Evolutionary conservation across 2,888 invertebrate species (phyloP).

Genomic region (Meteorus colon): DNA sequence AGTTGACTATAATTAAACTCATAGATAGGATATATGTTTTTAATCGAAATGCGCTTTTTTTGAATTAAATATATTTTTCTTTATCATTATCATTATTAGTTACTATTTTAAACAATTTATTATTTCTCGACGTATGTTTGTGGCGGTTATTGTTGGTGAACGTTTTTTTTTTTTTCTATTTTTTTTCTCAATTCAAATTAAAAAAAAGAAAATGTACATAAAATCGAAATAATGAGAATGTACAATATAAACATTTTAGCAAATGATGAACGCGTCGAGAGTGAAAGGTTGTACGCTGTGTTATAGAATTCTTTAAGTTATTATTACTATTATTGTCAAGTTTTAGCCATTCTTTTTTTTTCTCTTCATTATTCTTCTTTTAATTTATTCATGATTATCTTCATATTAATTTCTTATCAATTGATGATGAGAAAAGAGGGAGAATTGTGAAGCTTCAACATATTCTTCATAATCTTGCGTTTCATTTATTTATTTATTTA

Average conservation of each 20-base stretch:
- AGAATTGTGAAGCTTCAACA: not conserved
- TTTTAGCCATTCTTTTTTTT: conserved; percentile 23
- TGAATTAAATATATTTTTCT: conserved; percentile 23
- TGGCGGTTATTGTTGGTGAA: conserved; percentile 13
- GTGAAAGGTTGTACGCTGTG: conserved; percentile 35
- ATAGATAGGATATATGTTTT: conserved; percentile 14
- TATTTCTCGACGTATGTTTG: conserved; percentile 11
- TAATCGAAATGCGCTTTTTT: conserved; percentile 35
- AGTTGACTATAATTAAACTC: not conserved
- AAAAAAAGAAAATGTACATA: not conserved
- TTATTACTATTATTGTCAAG: conserved; percentile 37
- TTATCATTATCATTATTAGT: conserved; percentile 27
- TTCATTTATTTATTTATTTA: conserved; percentile 41
- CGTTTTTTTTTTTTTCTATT: no score
- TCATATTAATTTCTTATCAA: not conserved
- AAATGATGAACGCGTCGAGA: conserved; percentile 17
- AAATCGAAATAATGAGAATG: conserved; percentile 14
- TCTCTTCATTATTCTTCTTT: not conserved
- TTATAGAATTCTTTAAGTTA: conserved; percentile 36
- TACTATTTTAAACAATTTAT: conserved; percentile 29
- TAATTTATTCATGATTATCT: not conserved
- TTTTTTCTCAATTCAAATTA: not conserved
- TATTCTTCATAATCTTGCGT: conserved; percentile 16
- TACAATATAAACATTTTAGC: conserved; percentile 23
- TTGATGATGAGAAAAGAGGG: not conserved